Evolutionary conservation across 2,888 invertebrate genomes (phyloP).

Genomic region (Nomada ferruginata): DNA sequence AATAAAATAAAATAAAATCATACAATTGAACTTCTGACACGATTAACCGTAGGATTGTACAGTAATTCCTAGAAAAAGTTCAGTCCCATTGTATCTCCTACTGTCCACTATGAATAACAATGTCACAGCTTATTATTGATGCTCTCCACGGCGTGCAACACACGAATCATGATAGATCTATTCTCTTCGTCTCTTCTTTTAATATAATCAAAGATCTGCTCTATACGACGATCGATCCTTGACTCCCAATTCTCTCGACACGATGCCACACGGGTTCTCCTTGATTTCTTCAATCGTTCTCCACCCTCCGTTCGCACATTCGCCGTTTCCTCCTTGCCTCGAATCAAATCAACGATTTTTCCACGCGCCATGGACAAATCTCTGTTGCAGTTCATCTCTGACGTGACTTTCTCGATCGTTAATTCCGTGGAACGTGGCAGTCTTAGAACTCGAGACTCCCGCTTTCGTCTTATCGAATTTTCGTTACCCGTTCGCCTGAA

Average conservation of each 20-base stretch:
- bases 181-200: slow-evolving; percentile 78
- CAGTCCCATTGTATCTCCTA: not conserved
- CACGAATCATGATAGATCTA: slow-evolving; percentile 73
- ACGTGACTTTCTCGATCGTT: slow-evolving; percentile 64
- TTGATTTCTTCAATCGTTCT: slow-evolving; percentile 50
- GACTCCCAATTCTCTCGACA: slow-evolving; percentile 48
- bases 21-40: not conserved
- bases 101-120: not conserved
- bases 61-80: slow-evolving; percentile 6
- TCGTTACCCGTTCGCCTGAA: slow-evolving; percentile 30
- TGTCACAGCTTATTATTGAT: slow-evolving; percentile 71
- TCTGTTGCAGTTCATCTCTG: slow-evolving; percentile 37
- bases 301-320: slow-evolving; percentile 44
- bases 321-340: slow-evolving; percentile 32
- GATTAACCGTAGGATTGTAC: not conserved
- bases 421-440: slow-evolving; percentile 72
- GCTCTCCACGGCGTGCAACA: slow-evolving; percentile 76
- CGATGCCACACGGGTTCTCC: slow-evolving; percentile 23
- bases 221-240: slow-evolving; percentile 72
- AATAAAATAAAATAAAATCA: not conserved
- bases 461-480: slow-evolving; percentile 35
- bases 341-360: slow-evolving; percentile 25
- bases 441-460: slow-evolving; percentile 55
- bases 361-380: slow-evolving; percentile 25
- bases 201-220: slow-evolving; percentile 77